phyloP scores from a whole-genome alignment of 2,888 invertebrate genomes.

The Drosophila ustulata region DNA sequence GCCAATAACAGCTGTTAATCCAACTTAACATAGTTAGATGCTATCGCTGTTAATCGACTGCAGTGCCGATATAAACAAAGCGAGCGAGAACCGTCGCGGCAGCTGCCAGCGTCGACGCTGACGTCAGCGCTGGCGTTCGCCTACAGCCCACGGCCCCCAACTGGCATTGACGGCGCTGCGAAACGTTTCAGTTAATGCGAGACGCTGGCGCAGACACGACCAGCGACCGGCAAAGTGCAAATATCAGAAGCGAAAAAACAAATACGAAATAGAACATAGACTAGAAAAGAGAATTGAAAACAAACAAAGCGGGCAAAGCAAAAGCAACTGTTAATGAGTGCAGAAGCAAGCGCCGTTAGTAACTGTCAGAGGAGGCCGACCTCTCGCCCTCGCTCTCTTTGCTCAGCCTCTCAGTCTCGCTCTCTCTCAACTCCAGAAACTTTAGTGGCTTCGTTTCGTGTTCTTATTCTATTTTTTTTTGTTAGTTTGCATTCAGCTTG shows the following conservation, averaged over 20 bases:
- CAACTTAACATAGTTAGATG: constrained; percentile 10
- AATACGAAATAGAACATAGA: constrained; percentile 1
- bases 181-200: constrained; percentile 51
- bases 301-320: constrained; percentile 23
- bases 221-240: constrained; percentile 17
- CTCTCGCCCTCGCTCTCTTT: neutral
- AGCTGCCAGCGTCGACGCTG: constrained; percentile 5
- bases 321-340: constrained; percentile 10
- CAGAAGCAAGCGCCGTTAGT: constrained; percentile 38
- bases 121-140: neutral
- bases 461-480: neutral
- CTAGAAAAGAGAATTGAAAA: constrained; percentile 13
- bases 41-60: constrained; percentile 13
- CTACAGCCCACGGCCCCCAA: constrained; percentile 2
- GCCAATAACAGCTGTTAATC: neutral
- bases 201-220: constrained; percentile 51
- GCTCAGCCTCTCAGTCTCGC: neutral
- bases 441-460: neutral
- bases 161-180: constrained; percentile 17
- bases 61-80: constrained; percentile 7
- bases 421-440: neutral
- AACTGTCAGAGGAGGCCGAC: constrained; percentile 15
- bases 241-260: constrained; percentile 1
- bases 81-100: constrained; percentile 13
- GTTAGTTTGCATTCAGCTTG: constrained; percentile 26